Percentiles rank a stretch among this genome's conserved stretches.
These are phyloP conservation scores for Aptenodytes patagonicus DNA, from an alignment of 2,113 vertebrate species.

Conservation along the genomic window DNA sequence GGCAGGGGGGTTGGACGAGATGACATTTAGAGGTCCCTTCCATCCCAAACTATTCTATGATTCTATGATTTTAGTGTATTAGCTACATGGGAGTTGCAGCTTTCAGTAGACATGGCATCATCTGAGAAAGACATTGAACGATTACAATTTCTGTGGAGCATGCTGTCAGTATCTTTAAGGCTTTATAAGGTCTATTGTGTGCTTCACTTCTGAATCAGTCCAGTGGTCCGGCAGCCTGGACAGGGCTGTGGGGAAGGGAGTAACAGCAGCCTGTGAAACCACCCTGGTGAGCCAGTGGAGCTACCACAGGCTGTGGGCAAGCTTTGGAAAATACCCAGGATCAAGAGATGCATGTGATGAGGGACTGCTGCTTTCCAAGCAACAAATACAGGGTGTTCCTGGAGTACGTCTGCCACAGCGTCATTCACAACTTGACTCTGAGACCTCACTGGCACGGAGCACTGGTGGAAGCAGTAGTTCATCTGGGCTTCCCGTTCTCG, in stretches of 20 bases:
- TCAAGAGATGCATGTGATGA: background rate
- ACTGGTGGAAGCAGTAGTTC: background rate
- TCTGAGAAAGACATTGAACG: background rate
- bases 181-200: background rate
- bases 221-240: background rate
- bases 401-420: fast-evolving
- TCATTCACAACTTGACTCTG: background rate
- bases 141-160: background rate
- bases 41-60: too few relatives aligned
- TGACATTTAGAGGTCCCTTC: too few relatives aligned
- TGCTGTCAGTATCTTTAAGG: background rate
- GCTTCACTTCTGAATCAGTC: background rate
- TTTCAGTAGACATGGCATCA: background rate
- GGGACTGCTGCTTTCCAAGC: background rate
- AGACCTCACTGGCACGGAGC: background rate
- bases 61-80: background rate
- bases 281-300: background rate
- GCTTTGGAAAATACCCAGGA: background rate
- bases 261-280: background rate
- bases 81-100: background rate
- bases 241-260: background rate
- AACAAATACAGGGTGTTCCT: background rate
- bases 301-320: background rate
- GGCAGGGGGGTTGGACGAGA: too few relatives aligned
- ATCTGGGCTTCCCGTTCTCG: background rate